Base-by-base conservation (phyloP, 2,113 vertebrate genomes). In the Odontophorus gujanensis region DNA sequence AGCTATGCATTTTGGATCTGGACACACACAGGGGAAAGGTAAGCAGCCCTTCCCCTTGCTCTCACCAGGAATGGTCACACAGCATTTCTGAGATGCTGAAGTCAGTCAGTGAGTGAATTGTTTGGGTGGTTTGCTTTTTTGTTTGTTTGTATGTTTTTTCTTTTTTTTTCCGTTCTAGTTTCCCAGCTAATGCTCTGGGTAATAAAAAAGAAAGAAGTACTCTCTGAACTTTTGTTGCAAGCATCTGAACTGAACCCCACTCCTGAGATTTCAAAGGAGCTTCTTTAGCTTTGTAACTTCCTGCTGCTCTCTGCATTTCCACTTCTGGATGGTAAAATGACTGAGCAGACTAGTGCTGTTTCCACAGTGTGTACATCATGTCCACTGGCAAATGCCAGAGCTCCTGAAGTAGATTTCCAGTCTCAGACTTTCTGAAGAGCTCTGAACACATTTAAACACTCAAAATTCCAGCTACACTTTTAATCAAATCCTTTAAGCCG, bases 221-320 rank as follows among this genome's bases (percentile, higher is more conserved):
- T 48, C 55, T 82, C 57, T 25, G 67, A 89, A 80, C 25, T 82
- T 77, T 11, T 61, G 38, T 72, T 80, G 50, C 45, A 47, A 80
- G 20, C 24, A 59, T 67, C 67, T 80, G 93, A 91, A 69, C 76
- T 75, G 68, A 90, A 57, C 16, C n/a, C 34, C 51, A 48, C 20
- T 88, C 82, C 73, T 72, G 76, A 81, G 57, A 81, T 83, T 83
- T 95, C 85, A 95, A 91, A 96, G 61, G 57, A 74, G 4, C 50
- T 95, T 74, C 65, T 88, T 72, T 25, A 61, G 68, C 76, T 92
- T 91, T 95, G 91, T 45, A 93, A 81, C 73, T 85, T 95, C 45
- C n/a, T 43, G 34, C 22, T 42, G 61, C 47, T 92, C 65, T 94
- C 87, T 83, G 65, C 82, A 28, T 83, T 93, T 83, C 72, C 47